Conservation (phyloP, 1,140 invertebrate genomes). For the Cydia splendana region DNA sequence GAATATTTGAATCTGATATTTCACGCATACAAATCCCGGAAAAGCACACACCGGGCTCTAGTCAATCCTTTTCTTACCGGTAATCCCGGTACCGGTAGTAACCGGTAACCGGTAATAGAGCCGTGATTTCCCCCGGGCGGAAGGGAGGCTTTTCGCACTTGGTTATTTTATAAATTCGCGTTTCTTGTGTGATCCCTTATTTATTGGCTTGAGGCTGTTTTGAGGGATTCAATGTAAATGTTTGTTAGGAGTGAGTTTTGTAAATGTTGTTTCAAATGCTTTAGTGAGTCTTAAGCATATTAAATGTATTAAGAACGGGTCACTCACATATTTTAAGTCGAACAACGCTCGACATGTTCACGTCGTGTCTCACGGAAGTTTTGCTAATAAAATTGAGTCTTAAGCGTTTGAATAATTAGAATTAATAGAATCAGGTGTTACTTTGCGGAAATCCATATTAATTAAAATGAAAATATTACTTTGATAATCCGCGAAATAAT, state of each 20-base stretch:
- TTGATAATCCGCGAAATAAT: too few relatives aligned
- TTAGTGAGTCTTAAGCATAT: too few relatives aligned
- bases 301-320: too few relatives aligned
- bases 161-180: background rate
- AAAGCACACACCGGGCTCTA: background rate
- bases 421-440: too few relatives aligned
- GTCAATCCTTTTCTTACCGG: background rate
- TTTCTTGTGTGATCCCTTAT: background rate
- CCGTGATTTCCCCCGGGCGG: constrained; percentile 8
- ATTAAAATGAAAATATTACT: too few relatives aligned
- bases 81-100: background rate
- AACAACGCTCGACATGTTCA: too few relatives aligned
- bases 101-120: background rate
- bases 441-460: too few relatives aligned
- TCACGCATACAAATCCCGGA: constrained; percentile 1
- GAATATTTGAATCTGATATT: constrained; percentile 9
- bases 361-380: too few relatives aligned
- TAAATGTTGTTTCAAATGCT: background rate
- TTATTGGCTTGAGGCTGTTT: background rate
- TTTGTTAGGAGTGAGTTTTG: background rate
- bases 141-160: background rate
- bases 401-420: too few relatives aligned
- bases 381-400: too few relatives aligned
- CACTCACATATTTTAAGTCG: too few relatives aligned
- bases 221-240: background rate